Evolutionary conservation across 64 coral and sea anemone genomes (phyloP), one percentile per base, ranked within the genome.

Genomic region (Pocillopora verrucosa): DNA sequence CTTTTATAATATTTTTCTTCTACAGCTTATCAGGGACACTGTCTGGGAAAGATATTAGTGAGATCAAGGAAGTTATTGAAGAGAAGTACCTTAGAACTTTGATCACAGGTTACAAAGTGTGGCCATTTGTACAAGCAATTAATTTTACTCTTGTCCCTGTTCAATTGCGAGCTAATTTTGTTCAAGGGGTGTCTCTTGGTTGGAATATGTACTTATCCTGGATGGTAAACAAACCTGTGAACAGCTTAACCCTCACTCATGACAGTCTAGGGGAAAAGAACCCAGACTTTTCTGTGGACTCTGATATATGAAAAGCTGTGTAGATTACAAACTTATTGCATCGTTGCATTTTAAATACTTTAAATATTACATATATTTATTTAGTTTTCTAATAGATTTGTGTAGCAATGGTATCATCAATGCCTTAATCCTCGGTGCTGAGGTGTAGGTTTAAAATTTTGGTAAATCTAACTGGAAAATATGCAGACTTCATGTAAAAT

Each of bases 141-240:
- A 98, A 92, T 76, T 98, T 98, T 79, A 84, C 72, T 19, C 78
- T 98, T 58, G 35, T 98, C 2, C 96, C 93, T 7, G 65, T 95
- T 37, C 83, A 92, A 72, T 64, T 95, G 63, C 75, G 96, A 37
- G 82, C 94, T 19, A 83, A 77, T 69, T 89, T 98, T 60, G 96
- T 95, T 14, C 93, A 98, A 75, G 34, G 90, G 58, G 77, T 94
- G 36, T 91, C 96, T 24, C 22, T 98, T 14, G 95, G 94, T 78
- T 98, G 96, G 96, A 98, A 98, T 79, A 90, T 91, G 12, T 98
- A 95, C 87, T 61, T 98, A 41, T 89, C 90, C 0, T 98, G 93
- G 93, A 92, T 87, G 62, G 83, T 90, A 11, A 95, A 90, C 78
- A 98, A 95, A 80, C 87, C 94, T 36, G 35, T 79, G 11, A 59